A percentile compares a stretch with the other conserved stretches of the same genome.
Evolutionary conservation across 2,113 vertebrate genomes (phyloP).

Genomic region (Fulica atra): DNA sequence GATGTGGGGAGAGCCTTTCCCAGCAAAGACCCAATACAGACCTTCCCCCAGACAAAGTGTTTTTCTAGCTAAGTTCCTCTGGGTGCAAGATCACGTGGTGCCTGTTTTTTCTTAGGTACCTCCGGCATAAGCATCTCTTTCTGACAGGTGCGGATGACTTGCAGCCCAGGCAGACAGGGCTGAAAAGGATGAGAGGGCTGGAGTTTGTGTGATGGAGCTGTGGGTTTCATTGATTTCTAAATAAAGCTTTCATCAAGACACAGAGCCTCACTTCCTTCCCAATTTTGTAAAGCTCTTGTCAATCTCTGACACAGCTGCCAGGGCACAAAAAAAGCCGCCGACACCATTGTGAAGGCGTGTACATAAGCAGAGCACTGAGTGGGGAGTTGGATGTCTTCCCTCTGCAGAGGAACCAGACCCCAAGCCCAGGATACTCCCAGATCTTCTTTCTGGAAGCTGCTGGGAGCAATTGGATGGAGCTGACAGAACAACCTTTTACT

Average conservation of each 20-base stretch:
- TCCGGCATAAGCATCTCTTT: neutral
- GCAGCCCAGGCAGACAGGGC: neutral
- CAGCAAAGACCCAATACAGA: neutral
- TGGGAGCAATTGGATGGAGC: neutral
- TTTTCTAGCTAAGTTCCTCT: neutral
- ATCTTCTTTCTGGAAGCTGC: neutral
- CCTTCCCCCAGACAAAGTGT: neutral
- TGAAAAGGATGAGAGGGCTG: neutral
- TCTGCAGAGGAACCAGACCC: neutral
- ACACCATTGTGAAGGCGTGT: neutral
- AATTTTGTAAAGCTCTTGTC: slow-evolving; percentile 36
- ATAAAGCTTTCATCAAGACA: slow-evolving; percentile 29
- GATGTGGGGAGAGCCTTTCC: neutral
- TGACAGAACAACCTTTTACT: neutral
- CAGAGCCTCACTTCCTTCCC: neutral
- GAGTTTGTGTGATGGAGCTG: neutral
- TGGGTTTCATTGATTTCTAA: slow-evolving; percentile 40
- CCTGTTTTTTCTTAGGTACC: neutral
- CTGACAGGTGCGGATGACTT: neutral
- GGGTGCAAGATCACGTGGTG: fast-evolving
- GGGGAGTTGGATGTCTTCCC: neutral
- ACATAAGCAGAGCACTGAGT: neutral
- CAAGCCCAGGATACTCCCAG: neutral
- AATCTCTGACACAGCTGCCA: slow-evolving; percentile 11
- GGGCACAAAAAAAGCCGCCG: neutral